phyloP scores from a whole-genome alignment of 2,888 invertebrate species.

The Pandemis heparana region DNA sequence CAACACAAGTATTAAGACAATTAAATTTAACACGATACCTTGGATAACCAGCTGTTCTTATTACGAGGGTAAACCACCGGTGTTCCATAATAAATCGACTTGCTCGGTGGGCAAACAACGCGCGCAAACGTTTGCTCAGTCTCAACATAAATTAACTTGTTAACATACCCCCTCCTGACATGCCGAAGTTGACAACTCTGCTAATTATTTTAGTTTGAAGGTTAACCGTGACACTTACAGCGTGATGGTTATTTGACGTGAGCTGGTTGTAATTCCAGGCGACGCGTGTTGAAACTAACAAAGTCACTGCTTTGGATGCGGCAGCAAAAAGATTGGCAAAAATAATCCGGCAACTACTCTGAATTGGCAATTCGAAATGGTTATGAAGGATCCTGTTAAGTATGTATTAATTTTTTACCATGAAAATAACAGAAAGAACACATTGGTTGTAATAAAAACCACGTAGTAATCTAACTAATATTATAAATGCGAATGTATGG shows the following conservation, averaged over 20 bases:
- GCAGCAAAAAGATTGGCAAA: background rate
- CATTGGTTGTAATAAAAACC: no score
- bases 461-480: no score
- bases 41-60: constrained; percentile 7
- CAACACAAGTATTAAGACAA: constrained; percentile 29
- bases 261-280: background rate
- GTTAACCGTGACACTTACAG: constrained; percentile 35
- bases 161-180: constrained; percentile 43
- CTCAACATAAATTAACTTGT: constrained; percentile 69
- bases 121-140: constrained; percentile 60
- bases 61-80: constrained; percentile 21
- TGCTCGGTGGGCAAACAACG: constrained; percentile 48
- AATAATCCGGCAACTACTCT: background rate
- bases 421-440: no score
- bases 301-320: background rate
- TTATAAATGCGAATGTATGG: no score
- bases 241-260: constrained; percentile 30
- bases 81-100: constrained; percentile 40
- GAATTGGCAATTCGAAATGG: no score
- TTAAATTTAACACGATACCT: constrained; percentile 13
- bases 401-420: no score
- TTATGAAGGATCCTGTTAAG: no score
- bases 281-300: background rate
- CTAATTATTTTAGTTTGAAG: constrained; percentile 62
- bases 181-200: constrained; percentile 58